A percentile compares a stretch with the other conserved stretches of the same genome.
Conservation (phyloP, 2,888 invertebrate species). For the Parnassius apollo region DNA sequence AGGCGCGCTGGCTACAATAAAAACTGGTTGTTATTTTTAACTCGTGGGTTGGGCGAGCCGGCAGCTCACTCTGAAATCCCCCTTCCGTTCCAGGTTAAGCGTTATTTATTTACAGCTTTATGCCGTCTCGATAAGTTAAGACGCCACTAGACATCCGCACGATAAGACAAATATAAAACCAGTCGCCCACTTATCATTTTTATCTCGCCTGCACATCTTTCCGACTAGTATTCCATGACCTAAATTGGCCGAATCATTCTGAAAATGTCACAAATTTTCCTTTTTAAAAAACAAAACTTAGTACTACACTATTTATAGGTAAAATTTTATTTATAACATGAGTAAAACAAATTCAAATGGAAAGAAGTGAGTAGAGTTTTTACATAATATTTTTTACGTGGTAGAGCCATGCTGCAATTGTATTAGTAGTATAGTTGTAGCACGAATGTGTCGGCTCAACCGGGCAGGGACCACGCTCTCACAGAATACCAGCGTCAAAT, state of each 20-base stretch:
- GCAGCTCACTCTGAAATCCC: slow-evolving; percentile 63
- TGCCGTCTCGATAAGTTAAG: slow-evolving; percentile 26
- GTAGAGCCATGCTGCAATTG: no score
- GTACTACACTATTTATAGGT: not conserved
- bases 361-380: no score
- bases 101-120: slow-evolving; percentile 45
- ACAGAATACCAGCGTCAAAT: no score
- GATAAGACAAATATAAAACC: slow-evolving; percentile 21
- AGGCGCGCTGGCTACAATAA: slow-evolving; percentile 70
- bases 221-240: slow-evolving; percentile 23
- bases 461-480: no score
- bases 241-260: slow-evolving; percentile 19
- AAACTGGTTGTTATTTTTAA: slow-evolving; percentile 80
- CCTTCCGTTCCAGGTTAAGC: slow-evolving; percentile 67
- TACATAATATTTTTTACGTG: no score
- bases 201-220: slow-evolving; percentile 25
- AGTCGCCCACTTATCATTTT: slow-evolving; percentile 22
- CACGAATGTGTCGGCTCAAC: no score
- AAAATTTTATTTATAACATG: no score
- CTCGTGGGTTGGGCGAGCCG: slow-evolving; percentile 68
- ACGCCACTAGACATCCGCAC: slow-evolving; percentile 19
- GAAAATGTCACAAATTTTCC: slow-evolving; percentile 6
- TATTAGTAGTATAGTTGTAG: no score
- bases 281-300: not conserved
- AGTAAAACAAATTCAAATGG: no score